Base-by-base conservation (phyloP, 2,113 vertebrate genomes). In the Brachypodius melanocephalos region DNA sequence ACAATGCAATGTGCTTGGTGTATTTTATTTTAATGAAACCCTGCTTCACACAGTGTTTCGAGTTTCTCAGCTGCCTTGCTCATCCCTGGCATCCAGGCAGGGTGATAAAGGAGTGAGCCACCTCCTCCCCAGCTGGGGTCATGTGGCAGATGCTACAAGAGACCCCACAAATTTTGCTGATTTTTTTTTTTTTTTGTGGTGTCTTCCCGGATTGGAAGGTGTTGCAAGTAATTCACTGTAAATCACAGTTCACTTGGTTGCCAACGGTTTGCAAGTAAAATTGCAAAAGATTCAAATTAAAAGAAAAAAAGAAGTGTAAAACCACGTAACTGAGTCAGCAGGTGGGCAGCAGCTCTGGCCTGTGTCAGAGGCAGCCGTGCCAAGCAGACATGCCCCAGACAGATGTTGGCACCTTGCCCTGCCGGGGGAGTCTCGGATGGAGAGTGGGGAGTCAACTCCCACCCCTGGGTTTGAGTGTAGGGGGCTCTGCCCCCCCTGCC, bases 11-110 rank as follows among this genome's bases (percentile, higher is more conserved):
- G 75, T 32, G 59, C 65, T 67, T 17, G 20, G 68, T 88, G n/a
- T 67, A 40, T 52, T 91, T 96, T 81, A 48, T 74, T 94, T 90
- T 86, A 88, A 93, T 88, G 85, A 85, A 83, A 78, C 22, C 22
- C 36, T 63, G 79, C n/a, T 83, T 90, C 79, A 67, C 18, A 18
- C 8, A 68, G 65, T 1, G 0, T 36, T 85, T 67, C 48, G 83
- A 75, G 28, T 31, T 93, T 68, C 67, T 95, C 57, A 52, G 75
- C 78, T 85, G 85, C 51, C 81, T 93, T 57, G 55, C 34, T 80
- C 79, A 71, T 67, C 49, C 31, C 36, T 88, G 75, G 40, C 55
- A 80, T 17, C 10, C 18, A 82, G 78, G 62, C 66, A 31, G 1
- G 3, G 61, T 65, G 68, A 51, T 59, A 59, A 55, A 84, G 67